phyloP scores from a whole-genome alignment of 2,888 invertebrate species.

The Rotaria socialis region DNA sequence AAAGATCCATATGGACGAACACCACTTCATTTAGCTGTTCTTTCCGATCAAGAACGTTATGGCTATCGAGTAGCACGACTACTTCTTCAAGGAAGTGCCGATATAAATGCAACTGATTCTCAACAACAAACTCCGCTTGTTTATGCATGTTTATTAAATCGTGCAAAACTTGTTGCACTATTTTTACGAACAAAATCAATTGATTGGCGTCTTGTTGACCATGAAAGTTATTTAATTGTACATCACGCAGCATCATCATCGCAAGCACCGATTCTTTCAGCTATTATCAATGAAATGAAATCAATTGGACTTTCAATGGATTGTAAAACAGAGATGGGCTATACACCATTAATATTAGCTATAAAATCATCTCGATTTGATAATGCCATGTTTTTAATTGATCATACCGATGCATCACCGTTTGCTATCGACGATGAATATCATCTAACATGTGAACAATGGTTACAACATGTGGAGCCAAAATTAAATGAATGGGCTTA shows the following conservation, averaged over 20 bases:
- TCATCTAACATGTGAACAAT: background rate
- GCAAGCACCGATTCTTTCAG: background rate
- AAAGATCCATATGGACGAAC: background rate
- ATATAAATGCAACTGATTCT: conserved; percentile 4
- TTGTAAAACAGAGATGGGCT: background rate
- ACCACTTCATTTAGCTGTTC: background rate
- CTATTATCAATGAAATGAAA: background rate
- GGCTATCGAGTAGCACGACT: background rate
- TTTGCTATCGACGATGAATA: background rate
- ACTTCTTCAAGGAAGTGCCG: background rate
- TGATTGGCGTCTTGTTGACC: background rate
- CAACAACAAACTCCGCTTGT: background rate
- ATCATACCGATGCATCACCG: background rate
- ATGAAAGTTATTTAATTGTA: background rate
- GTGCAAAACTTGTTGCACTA: background rate
- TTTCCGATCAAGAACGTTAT: background rate
- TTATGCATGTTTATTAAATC: background rate
- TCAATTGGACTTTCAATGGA: background rate
- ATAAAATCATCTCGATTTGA: background rate
- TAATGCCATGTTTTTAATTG: background rate
- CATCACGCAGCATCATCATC: background rate
- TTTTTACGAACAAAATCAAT: conserved; percentile 20
- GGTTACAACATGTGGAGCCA: background rate
- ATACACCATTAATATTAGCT: conserved; percentile 5
- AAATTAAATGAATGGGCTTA: background rate